Base-by-base conservation (phyloP, 23 tunicate genomes). In the Botrylloides violaceus region DNA sequence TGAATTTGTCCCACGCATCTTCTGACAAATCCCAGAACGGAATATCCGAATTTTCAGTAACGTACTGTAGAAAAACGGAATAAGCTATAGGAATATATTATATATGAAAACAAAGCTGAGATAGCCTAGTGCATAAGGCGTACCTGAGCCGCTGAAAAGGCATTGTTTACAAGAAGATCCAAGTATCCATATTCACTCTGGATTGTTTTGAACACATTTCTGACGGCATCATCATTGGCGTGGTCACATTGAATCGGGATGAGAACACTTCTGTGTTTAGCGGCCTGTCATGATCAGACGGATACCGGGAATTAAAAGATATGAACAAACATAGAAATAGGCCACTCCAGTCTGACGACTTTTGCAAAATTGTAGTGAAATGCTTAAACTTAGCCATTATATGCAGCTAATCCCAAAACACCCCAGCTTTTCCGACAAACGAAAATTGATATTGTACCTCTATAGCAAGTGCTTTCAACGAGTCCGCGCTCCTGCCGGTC, bases 121-220 rank as follows among this genome's bases (percentile, higher is more conserved):
- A n/a, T n/a, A n/a, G n/a, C n/a, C n/a, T n/a, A n/a, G n/a, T n/a
- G n/a, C n/a, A n/a, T n/a, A n/a, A n/a, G n/a, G 5, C 32, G 36
- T 30, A 80, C 86, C 60, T 35, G 32, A 7, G 55, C 86, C 27
- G 77, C 87, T 25, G 81, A 24, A 77, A 43, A 86, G 4, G 82
- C 85, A 76, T 86, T 86, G 78, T 86, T 81, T 0, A 86, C 87
- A 4, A 86, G 75, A 36, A 86, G 66, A 61, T 76, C 86, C 28
- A 86, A 64, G 71, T 47, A 39, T 5, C 82, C 82, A 27, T 75
- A 43, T 1, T 86, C 66, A 4, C 80, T 82, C 31, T 65, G 25
- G 29, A 86, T 76, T 60, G 31, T 71, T 29, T 76, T 59, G 63
- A 86, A 81, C 2, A 86, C 34, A 28, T 76, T 23, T 4, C 59